These are phyloP conservation scores for Dermatemys mawii DNA, from an alignment of 2,113 vertebrate species.

Conservation along the genomic window DNA sequence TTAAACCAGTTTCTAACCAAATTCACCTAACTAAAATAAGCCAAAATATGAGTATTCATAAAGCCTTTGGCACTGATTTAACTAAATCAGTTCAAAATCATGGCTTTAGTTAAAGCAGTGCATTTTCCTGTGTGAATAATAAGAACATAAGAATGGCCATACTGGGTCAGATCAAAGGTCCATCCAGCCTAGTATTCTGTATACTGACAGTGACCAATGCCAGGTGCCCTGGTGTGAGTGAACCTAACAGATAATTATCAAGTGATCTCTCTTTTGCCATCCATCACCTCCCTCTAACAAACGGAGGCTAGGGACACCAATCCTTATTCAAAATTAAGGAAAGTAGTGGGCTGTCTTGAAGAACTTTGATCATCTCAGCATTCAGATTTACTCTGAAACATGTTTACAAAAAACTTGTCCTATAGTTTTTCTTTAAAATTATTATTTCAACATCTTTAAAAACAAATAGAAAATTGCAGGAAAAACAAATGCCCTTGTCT, in stretches of 20 bases:
- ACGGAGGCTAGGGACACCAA: too few species aligned
- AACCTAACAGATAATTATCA: too few species aligned
- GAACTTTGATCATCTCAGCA: neutral
- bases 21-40: neutral
- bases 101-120: neutral
- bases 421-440: neutral
- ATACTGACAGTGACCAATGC: too few species aligned
- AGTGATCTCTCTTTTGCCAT: too few species aligned
- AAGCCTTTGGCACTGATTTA: neutral
- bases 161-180: too few species aligned
- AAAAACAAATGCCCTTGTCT: neutral
- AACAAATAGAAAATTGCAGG: neutral
- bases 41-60: neutral
- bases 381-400: neutral
- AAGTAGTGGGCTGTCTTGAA: neutral
- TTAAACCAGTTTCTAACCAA: neutral
- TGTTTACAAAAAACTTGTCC: neutral
- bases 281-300: too few species aligned
- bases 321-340: neutral
- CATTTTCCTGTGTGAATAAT: neutral
- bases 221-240: too few species aligned
- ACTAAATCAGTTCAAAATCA: neutral
- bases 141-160: too few species aligned
- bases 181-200: too few species aligned
- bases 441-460: neutral